Base-by-base conservation (phyloP, 2,888 invertebrate species). In the Catocala nupta region DNA sequence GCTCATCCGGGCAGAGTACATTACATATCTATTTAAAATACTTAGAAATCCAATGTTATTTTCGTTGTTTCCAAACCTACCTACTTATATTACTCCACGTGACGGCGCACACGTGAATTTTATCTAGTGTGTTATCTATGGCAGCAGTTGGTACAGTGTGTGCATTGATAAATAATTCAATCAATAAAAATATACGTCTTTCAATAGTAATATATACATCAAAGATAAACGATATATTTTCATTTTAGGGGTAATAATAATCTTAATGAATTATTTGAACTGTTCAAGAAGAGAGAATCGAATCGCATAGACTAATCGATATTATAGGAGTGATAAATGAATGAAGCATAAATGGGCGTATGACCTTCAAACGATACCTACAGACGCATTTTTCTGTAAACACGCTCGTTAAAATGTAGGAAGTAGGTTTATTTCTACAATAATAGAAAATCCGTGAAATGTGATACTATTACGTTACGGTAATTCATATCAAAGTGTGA, bases 51-150 rank as follows among this genome's bases (percentile, higher is more conserved):
- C 36, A 39, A 9, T 9, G 12, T 12, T n/a, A 12, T 12, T 45
- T 12, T 12, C 6, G 6, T 12, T 12, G 12, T 45, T 45, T 13
- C 12, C 45, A 45, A 12, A 12, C 12, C 6, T 12, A 45, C 45
- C 12, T n/a, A 12, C 45, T 12, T 12, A 12, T 12, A 45, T 45
- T 12, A 48, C 16, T 25, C 8, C 5, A 48, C 48, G 13, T 25
- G 43, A 34, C 45, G 48, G 36, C 44, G 10, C 55, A 48, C 51
- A 43, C 43, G 48, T 34, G 43, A 43, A 51, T 53, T 36, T 62
- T 56, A 47, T 36, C 61, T 51, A 13, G 12, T 12, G 13, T 47
- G 47, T 48, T 48, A 48, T 48, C 48, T 25, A 5, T 25, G 6
- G 10, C n/a, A 11, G 12, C 12, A 39, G 36, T 39, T 9, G 36